Base-by-base conservation (phyloP, 2,888 invertebrate species). In the Ptychoptera contaminata region DNA sequence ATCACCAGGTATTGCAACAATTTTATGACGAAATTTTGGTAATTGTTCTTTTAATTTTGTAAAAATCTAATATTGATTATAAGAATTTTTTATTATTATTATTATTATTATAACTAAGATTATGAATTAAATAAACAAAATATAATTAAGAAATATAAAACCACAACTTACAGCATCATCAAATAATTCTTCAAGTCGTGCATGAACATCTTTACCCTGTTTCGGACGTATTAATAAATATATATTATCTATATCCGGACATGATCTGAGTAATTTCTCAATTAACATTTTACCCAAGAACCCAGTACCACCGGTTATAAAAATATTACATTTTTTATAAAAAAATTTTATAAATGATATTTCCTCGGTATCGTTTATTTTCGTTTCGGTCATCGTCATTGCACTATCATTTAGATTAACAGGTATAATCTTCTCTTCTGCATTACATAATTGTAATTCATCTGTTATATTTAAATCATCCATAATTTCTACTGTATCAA, bases 151-250 rank as follows among this genome's bases (percentile, higher is more conserved):
- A n/a, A n/a, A n/a, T n/a, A n/a, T n/a, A n/a, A n/a, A n/a, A 9
- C 15, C 12, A 34, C 16, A 38, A 53, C 56, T 71, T 58, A 79
- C 76, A 15, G 73, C 69, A 52, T 81, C 79, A n/a, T 77, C 75
- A 50, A 82, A 78, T 12, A 82, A 68, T 51, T 77, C 74, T 9
- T 77, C 77, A 42, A 81, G 61, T 45, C 83, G 70, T 1, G 76
- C 71, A 51, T 74, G 71, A 35, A 76, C 68, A 50, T 76, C 74
- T 56, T 79, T 77, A 0, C 67, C 80, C 59, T 71, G 71, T 56
- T 77, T 77, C 16, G 65, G 58, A 39, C 77, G 62, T 16, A 76
- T 63, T 37, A 77, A 58, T 16, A 77, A 53, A 53, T 72, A 77
- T 47, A 77, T 64, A 9, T 67, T 64, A 31, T 67, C 65, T 7